These are phyloP conservation scores for Agrotis ipsilon DNA, from an alignment of 2,888 invertebrate genomes.

Conservation along the genomic window DNA sequence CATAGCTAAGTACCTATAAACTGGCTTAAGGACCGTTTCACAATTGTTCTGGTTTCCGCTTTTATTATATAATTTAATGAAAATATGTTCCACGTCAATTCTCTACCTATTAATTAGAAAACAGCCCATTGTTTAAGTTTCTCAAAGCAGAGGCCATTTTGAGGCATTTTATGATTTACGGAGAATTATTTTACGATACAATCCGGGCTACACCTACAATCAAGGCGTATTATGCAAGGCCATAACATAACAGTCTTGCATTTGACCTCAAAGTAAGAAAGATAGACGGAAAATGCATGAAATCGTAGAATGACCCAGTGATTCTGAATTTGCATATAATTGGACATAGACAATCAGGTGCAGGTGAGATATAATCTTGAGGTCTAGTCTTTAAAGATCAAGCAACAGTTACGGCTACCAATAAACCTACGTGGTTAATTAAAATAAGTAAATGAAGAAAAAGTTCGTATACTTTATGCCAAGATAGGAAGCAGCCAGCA, in stretches of 20 bases:
- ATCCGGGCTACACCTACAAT: constrained; percentile 40
- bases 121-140: constrained; percentile 63
- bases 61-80: constrained; percentile 64
- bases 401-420: neutral
- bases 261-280: constrained; percentile 17
- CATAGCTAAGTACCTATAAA: constrained; percentile 23
- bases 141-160: constrained; percentile 54
- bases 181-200: constrained; percentile 53
- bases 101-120: constrained; percentile 64
- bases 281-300: constrained; percentile 14
- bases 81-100: constrained; percentile 60
- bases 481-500: constrained; percentile 21
- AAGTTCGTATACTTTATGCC: constrained; percentile 7
- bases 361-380: neutral
- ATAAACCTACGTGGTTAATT: neutral
- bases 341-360: neutral
- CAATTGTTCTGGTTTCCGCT: constrained; percentile 58
- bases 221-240: constrained; percentile 45
- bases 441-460: neutral
- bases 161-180: constrained; percentile 56
- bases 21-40: constrained; percentile 54
- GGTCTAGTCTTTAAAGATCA: neutral
- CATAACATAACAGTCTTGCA: constrained; percentile 32
- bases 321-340: constrained; percentile 13
- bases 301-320: constrained; percentile 10